A percentile compares a stretch with the other conserved stretches of the same genome.
Evolutionary conservation across 2,797 vertebrate genomes (phyloP).

Genomic region (Pantherophis vulpinus): DNA sequence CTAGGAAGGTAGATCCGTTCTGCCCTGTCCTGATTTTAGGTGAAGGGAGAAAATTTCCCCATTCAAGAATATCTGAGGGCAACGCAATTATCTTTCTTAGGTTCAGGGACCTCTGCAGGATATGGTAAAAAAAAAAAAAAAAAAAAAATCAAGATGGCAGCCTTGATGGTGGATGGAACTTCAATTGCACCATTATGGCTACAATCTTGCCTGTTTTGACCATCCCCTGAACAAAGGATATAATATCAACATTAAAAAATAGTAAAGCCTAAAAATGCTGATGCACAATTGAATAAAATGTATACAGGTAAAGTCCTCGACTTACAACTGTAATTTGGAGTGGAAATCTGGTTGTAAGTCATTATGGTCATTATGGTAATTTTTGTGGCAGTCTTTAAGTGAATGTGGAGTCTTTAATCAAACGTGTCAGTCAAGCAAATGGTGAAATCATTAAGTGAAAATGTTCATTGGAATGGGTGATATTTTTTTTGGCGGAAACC

Average conservation of each 20-base stretch:
- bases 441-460: background rate
- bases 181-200: background rate
- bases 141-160: background rate
- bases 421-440: too few relatives aligned
- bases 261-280: background rate
- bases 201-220: background rate
- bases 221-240: background rate
- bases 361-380: too few relatives aligned
- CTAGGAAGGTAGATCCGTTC: background rate
- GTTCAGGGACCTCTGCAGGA: background rate
- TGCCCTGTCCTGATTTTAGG: background rate
- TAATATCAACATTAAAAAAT: background rate
- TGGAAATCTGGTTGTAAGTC: too few relatives aligned
- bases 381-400: too few relatives aligned
- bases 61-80: background rate
- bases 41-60: background rate
- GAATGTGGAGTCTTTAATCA: too few relatives aligned
- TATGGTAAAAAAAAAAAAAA: background rate
- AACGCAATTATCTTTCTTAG: background rate
- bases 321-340: too few relatives aligned
- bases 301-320: background rate
- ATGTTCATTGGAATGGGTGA: background rate
- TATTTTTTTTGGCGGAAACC: background rate
- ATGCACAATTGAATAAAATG: background rate
- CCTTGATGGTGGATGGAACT: background rate